These are phyloP conservation scores for Lamprologus ornatipinnis DNA, from an alignment of 2,113 vertebrate genomes.

Conservation along the genomic window DNA sequence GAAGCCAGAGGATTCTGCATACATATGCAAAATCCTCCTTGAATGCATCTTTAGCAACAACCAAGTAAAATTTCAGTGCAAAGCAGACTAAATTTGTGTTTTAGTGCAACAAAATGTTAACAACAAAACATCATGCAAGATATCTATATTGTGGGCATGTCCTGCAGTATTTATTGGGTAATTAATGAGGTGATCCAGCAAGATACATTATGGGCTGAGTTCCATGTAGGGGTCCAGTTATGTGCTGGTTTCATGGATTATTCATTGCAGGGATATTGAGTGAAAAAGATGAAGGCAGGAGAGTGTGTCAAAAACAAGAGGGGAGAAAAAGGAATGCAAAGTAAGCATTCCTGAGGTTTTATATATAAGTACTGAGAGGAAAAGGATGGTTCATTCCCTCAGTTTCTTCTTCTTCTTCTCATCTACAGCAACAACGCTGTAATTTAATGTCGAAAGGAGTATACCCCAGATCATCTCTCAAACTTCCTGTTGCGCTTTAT, in stretches of 20 bases:
- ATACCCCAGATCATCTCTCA: conserved; percentile 31
- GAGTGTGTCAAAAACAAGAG: background rate
- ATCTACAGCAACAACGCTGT: background rate
- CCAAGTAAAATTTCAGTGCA: background rate
- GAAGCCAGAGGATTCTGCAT: background rate
- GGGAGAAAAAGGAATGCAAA: background rate
- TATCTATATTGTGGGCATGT: background rate
- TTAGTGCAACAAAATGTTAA: background rate
- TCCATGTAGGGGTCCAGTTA: background rate
- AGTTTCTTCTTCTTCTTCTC: background rate
- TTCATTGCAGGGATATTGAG: conserved; percentile 7
- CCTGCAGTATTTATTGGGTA: conserved; percentile 30
- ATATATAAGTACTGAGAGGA: conserved; percentile 5
- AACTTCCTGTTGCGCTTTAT: conserved; percentile 9
- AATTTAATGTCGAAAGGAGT: conserved; percentile 31
- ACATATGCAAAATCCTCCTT: background rate
- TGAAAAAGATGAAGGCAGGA: background rate
- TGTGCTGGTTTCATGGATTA: conserved; percentile 28
- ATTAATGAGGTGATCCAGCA: conserved; percentile 20
- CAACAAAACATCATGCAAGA: background rate
- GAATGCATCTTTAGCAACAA: background rate
- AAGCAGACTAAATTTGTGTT: background rate
- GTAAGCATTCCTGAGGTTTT: conserved; percentile 30
- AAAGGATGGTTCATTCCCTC: background rate
- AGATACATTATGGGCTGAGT: background rate